These are phyloP conservation scores for Criorhina ranunculi DNA, from an alignment of 2,888 invertebrate genomes.

Conservation along the genomic window DNA sequence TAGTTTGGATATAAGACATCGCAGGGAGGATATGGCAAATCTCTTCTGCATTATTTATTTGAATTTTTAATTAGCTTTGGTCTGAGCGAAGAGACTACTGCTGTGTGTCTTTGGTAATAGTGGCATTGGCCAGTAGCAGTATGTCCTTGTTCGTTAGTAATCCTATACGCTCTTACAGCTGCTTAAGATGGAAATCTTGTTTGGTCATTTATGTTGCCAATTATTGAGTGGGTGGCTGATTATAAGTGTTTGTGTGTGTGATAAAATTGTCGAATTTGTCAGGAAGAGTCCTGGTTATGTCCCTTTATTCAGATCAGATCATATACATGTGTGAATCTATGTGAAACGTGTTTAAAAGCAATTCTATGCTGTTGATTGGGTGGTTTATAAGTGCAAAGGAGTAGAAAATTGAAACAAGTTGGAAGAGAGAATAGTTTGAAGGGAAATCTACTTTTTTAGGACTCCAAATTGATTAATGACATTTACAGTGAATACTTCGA, in stretches of 20 bases:
- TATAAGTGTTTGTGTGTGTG: constrained; percentile 10
- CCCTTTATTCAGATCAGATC: background rate
- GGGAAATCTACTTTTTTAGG: too few species aligned
- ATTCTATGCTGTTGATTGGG: constrained; percentile 39
- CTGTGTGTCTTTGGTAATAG: background rate
- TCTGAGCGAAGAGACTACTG: constrained; percentile 4
- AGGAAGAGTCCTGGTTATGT: background rate
- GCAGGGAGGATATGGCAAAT: constrained; percentile 65
- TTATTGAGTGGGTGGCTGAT: constrained; percentile 50
- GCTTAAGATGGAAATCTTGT: constrained; percentile 75
- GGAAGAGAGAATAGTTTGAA: too few species aligned
- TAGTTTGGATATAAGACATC: constrained; percentile 54
- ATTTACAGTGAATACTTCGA: too few species aligned
- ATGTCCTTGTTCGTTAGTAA: constrained; percentile 70
- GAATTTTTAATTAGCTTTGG: constrained; percentile 73
- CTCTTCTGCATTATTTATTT: constrained; percentile 75
- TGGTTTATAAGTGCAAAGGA: constrained; percentile 9
- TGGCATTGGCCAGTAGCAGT: constrained; percentile 6
- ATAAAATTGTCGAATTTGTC: constrained; percentile 63
- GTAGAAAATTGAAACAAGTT: background rate
- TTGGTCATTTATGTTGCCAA: constrained; percentile 69
- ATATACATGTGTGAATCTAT: background rate
- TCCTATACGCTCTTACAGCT: constrained; percentile 67
- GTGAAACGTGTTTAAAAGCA: background rate
- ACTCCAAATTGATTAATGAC: too few species aligned